phyloP scores from a whole-genome alignment of 2,888 invertebrate species.

The Megamerina dolium region DNA sequence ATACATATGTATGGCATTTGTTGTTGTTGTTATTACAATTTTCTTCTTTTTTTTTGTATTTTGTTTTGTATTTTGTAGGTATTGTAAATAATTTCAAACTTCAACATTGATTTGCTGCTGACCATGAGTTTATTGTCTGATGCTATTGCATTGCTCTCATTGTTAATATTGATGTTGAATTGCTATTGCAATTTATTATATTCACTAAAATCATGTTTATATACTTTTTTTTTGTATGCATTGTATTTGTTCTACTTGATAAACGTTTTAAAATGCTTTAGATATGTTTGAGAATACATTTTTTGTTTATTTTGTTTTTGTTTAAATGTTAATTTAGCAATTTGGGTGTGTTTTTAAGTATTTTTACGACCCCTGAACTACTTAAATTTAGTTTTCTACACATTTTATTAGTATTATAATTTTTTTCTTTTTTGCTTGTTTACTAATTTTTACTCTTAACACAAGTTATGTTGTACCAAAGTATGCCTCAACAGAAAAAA shows the following conservation, averaged over 20 bases:
- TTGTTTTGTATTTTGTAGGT: neutral
- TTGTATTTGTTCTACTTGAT: neutral
- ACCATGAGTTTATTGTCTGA: conserved; percentile 11
- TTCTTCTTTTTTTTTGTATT: neutral
- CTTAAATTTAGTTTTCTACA: too few species aligned
- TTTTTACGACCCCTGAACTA: too few species aligned
- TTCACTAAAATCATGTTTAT: neutral
- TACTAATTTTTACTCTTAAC: too few species aligned
- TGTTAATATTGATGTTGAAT: neutral
- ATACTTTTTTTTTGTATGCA: neutral
- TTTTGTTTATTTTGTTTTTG: neutral
- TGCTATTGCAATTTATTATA: neutral
- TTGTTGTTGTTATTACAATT: neutral
- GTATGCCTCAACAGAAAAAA: too few species aligned
- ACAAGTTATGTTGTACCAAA: too few species aligned
- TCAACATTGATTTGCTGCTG: conserved; percentile 13
- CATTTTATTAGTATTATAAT: too few species aligned
- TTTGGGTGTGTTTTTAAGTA: neutral
- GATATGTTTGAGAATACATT: neutral
- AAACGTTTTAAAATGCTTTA: too few species aligned
- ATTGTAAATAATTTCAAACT: too few species aligned
- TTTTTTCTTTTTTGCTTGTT: too few species aligned
- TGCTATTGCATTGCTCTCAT: conserved; percentile 8
- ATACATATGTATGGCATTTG: too few species aligned
- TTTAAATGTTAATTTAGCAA: neutral